phyloP scores from a whole-genome alignment of 2,888 invertebrate genomes.

The Hololepta plana region DNA sequence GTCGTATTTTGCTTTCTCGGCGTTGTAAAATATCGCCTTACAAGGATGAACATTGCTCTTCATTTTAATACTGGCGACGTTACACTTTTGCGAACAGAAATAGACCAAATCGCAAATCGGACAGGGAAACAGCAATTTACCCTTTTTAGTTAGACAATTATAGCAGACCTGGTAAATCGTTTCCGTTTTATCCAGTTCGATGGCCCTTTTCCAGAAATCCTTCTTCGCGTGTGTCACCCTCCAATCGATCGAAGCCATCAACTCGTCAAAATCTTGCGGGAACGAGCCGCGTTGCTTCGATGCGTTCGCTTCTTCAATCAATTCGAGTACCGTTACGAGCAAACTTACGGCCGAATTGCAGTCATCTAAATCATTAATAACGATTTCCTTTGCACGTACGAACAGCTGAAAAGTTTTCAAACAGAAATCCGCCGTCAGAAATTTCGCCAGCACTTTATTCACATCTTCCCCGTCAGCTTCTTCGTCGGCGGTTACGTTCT shows the following conservation, averaged over 20 bases:
- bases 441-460: constrained; percentile 16
- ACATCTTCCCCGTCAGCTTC: too few species aligned
- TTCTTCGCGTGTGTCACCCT: constrained; percentile 3
- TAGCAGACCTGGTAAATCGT: constrained; percentile 21
- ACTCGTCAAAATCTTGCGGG: too few species aligned
- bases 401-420: too few species aligned
- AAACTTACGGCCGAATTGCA: too few species aligned
- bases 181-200: constrained; percentile 10
- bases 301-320: too few species aligned
- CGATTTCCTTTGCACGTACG: too few species aligned
- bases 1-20: constrained; percentile 5
- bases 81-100: constrained; percentile 22
- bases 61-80: constrained; percentile 13
- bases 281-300: background rate
- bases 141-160: constrained; percentile 16
- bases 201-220: constrained; percentile 7
- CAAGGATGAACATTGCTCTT: constrained; percentile 13
- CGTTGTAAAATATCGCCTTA: constrained; percentile 11
- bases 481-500: too few species aligned
- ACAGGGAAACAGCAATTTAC: constrained; percentile 16
- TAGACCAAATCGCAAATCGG: constrained; percentile 19
- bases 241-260: too few species aligned
- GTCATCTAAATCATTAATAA: too few species aligned
- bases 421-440: constrained; percentile 14
- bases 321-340: too few species aligned